Evolutionary conservation across 2,888 invertebrate species (phyloP).

Genomic region (Lasioglossum figueresi): DNA sequence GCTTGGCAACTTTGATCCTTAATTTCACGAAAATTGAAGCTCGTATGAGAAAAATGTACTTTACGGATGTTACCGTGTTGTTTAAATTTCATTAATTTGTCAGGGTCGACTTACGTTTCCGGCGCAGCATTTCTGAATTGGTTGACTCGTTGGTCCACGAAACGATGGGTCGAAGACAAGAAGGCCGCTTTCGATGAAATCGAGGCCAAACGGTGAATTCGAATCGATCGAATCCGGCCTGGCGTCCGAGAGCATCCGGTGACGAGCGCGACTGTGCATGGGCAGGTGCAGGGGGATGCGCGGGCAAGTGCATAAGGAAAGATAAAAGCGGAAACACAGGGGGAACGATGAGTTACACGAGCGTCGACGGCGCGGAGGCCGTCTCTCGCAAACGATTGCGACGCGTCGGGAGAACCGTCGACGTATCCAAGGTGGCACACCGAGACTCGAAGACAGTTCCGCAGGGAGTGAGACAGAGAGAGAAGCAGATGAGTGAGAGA

Average conservation of each 20-base stretch:
- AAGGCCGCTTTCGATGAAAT: not conserved
- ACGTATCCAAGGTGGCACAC: constrained; percentile 52
- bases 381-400: constrained; percentile 50
- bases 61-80: not conserved
- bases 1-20: not conserved
- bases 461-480: not conserved
- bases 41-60: not conserved
- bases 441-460: constrained; percentile 36
- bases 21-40: not conserved
- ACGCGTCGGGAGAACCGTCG: constrained; percentile 52
- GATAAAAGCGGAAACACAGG: constrained; percentile 13
- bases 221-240: constrained; percentile 36
- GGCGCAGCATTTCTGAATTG: not conserved
- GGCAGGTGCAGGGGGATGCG: not conserved
- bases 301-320: not conserved
- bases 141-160: not conserved
- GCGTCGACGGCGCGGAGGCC: constrained; percentile 29
- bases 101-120: not conserved
- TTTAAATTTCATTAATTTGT: not conserved
- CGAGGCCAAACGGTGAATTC: constrained; percentile 31
- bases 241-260: not conserved
- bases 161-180: not conserved
- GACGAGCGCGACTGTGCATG: not conserved
- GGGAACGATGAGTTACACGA: constrained; percentile 30
- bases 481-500: not conserved